phyloP scores from a whole-genome alignment of 2,113 vertebrate genomes.

The Corvus moneduloides region DNA sequence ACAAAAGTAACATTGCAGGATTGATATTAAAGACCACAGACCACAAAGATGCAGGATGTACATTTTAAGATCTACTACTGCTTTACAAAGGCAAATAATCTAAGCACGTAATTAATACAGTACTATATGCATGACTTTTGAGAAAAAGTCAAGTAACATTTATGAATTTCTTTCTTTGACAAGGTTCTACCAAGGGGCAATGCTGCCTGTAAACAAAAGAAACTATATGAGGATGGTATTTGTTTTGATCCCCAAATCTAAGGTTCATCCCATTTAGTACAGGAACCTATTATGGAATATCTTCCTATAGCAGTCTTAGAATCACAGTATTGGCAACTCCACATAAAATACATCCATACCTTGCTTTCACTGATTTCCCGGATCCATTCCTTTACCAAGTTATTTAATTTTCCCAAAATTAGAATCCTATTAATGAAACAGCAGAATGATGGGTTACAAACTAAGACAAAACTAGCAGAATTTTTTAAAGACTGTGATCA shows the following conservation, averaged over 20 bases:
- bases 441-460: background rate
- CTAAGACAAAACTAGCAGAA: background rate
- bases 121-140: background rate
- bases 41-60: background rate
- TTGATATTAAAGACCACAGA: background rate
- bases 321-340: background rate
- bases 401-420: slow-evolving; percentile 87
- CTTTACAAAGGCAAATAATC: background rate
- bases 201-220: background rate
- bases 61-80: background rate
- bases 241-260: background rate
- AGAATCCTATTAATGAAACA: slow-evolving; percentile 80
- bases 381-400: slow-evolving; percentile 89
- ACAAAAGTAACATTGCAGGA: background rate
- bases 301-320: background rate
- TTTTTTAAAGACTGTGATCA: background rate
- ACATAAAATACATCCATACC: slow-evolving; percentile 68
- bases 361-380: slow-evolving; percentile 87
- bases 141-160: background rate
- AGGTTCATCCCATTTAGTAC: background rate
- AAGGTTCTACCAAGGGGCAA: background rate
- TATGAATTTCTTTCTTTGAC: background rate
- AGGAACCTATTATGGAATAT: background rate
- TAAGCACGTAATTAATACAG: background rate
- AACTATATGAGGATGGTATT: background rate